Base-by-base conservation (phyloP, 2,888 invertebrate species). In the Tenthredo mesomela region DNA sequence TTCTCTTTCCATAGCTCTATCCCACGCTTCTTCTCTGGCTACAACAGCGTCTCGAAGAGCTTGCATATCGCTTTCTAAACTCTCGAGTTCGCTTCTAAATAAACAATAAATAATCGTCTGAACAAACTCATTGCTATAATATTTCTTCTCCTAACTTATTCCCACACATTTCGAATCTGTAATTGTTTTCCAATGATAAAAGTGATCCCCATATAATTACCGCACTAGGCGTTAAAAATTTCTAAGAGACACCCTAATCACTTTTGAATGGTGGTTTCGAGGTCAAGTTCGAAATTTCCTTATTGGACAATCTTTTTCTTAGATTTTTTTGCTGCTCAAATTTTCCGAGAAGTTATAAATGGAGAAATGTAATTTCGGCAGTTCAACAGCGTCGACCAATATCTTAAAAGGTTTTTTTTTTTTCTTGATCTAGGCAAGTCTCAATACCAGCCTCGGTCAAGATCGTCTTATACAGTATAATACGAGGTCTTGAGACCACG, bases 1-100 rank as follows among this genome's bases (percentile, higher is more conserved):
- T 82, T 93, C 92, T 2, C 90, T 89, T 82, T 91, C 90, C 85
- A 89, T 82, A 0, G 90, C 89, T 84, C 88, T 87, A 78, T 90
- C 88, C 91, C 91, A 91, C 9, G 88, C 87, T 82, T 90, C 88
- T 87, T 92, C 91, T 54, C 89, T 89, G 0, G 86, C 87, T 15
- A 89, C 87, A n/a, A 92, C 87, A 0, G 89, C 89, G 73, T 92
- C 90, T 33, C 89, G 89, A 65, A 93, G 86, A 25, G 87, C 88
- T 75, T 88, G 89, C 91, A 92, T 91, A 82, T 92, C 91, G 3
- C 82, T 88, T 70, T 91, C 91, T 73, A 93, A 73, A n/a, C 87
- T 88, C 10, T 90, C 90, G 67, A 92, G 85, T 84, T 93, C 93
- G 0, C 47, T 82, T n/a, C 82, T 82, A 18, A 65, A 70, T 21